A percentile compares a stretch with the other conserved stretches of the same genome.
Conservation (phyloP, 2,888 invertebrate genomes). For the Cepaea hortensis region DNA sequence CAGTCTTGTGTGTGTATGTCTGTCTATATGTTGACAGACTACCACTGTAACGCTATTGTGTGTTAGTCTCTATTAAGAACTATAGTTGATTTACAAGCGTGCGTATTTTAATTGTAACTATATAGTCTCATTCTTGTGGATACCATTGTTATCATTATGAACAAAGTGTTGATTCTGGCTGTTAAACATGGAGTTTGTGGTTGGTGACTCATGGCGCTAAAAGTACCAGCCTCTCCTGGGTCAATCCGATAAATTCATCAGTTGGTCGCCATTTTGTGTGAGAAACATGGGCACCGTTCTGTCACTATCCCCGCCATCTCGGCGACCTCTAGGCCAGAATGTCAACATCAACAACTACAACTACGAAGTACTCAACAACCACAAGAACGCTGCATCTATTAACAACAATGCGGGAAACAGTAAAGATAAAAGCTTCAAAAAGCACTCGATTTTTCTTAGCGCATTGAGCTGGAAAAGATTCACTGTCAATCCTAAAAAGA, state of each 20-base stretch:
- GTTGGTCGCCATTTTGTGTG: slow-evolving; percentile 45
- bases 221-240: not conserved
- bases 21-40: too few relatives aligned
- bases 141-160: not conserved
- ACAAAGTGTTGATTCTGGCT: slow-evolving; percentile 20
- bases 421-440: slow-evolving; percentile 80
- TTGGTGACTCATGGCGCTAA: slow-evolving; percentile 20
- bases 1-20: too few relatives aligned
- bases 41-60: too few relatives aligned
- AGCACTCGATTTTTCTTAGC: slow-evolving; percentile 95
- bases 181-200: not conserved
- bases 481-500: slow-evolving; percentile 93
- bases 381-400: slow-evolving; percentile 85
- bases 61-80: too few relatives aligned
- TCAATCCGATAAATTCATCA: slow-evolving; percentile 44
- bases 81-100: too few relatives aligned
- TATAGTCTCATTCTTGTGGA: too few relatives aligned
- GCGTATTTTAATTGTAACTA: too few relatives aligned
- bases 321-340: slow-evolving; percentile 83
- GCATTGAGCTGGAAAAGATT: slow-evolving; percentile 97
- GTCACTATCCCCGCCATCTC: slow-evolving; percentile 91
- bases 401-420: slow-evolving; percentile 77
- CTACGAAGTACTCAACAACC: slow-evolving; percentile 94
- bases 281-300: slow-evolving; percentile 92
- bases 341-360: slow-evolving; percentile 92